Base-by-base conservation (phyloP, 1,140 invertebrate genomes). In the Heliothis subflexa region DNA sequence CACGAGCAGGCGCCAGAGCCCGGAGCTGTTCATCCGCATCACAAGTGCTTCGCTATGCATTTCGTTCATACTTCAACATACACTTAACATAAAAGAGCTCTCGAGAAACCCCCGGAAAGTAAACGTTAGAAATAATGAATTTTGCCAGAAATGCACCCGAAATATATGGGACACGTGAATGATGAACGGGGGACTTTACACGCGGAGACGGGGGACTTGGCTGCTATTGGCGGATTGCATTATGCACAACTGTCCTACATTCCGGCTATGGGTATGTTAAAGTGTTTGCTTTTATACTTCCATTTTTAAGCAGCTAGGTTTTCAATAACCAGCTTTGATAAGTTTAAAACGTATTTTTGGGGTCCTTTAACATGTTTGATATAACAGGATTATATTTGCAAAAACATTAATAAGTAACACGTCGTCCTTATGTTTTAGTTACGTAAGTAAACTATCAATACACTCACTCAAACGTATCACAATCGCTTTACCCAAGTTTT, bases 121-220 rank as follows among this genome's bases (percentile, higher is more conserved):
- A 55, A 71, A 71, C 52, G 68, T 55, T 55, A 40, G 16, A 71
- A 71, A 55, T 71, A 71, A 71, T 55, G 68, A 71, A 71, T 71
- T 71, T 71, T 55, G 68, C 47, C 66, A 70, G 68, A 71, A 49
- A 55, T 71, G 68, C 68, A 71, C 28, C 28, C 50, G 49, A 55
- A 71, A 71, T 71, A 71, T 54, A 71, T 71, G 52, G 68, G 68
- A 18, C 68, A 71, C 68, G 50, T 16, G 13, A 33, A 33, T 71
- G 68, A 71, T 18, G 28, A 33, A 71, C 68, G 14, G 45, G 0
- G 25, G 21, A 21, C 14, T 54, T 55, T 28, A 55, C 5, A 49
- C 25, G 16, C 14, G 50, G n/a, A 12, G 68, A 71, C 68, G 16
- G 14, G 52, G 16, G 16, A 55, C 50, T 54, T 55, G 68, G 68